phyloP scores from a whole-genome alignment of 30 jellyfish, hydroid and myxozoan genomes.

The Aurelia sp. region DNA sequence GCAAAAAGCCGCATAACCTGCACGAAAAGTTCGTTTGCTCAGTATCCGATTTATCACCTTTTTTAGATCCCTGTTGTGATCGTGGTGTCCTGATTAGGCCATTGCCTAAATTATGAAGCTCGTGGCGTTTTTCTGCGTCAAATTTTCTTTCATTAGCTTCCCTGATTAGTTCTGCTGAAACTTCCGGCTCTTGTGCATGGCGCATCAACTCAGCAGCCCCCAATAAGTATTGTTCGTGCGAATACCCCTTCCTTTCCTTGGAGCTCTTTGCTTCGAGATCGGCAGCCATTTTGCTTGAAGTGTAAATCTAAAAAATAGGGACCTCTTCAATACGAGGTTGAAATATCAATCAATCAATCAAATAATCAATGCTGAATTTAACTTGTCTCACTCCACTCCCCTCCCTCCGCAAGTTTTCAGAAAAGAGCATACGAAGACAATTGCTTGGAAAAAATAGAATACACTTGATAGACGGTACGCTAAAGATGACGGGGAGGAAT shows the following conservation, averaged over 20 bases:
- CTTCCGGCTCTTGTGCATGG: background rate
- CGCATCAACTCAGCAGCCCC: slow-evolving; percentile 30
- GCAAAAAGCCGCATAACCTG: slow-evolving; percentile 35
- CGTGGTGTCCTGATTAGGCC: slow-evolving; percentile 13
- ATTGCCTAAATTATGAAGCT: slow-evolving; percentile 12
- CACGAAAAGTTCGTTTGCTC: slow-evolving; percentile 1
- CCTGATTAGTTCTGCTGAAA: slow-evolving; percentile 13
- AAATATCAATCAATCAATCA: too few species aligned
- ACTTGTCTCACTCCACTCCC: too few species aligned
- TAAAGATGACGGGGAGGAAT: too few species aligned
- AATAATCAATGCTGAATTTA: too few species aligned
- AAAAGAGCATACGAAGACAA: too few species aligned
- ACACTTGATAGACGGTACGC: too few species aligned
- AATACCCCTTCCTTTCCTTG: background rate
- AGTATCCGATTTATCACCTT: background rate
- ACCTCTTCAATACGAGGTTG: too few species aligned
- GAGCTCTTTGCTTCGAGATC: background rate
- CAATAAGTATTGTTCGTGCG: slow-evolving; percentile 1
- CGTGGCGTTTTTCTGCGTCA: background rate
- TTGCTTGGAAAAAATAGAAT: too few species aligned
- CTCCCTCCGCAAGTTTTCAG: too few species aligned
- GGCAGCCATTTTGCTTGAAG: background rate
- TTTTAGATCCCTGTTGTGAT: background rate
- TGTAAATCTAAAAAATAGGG: too few species aligned
- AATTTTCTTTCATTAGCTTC: background rate